A percentile compares a stretch with the other conserved stretches of the same genome.
Conservation (phyloP, 2,113 vertebrate species). For the Tyrannus savana region DNA sequence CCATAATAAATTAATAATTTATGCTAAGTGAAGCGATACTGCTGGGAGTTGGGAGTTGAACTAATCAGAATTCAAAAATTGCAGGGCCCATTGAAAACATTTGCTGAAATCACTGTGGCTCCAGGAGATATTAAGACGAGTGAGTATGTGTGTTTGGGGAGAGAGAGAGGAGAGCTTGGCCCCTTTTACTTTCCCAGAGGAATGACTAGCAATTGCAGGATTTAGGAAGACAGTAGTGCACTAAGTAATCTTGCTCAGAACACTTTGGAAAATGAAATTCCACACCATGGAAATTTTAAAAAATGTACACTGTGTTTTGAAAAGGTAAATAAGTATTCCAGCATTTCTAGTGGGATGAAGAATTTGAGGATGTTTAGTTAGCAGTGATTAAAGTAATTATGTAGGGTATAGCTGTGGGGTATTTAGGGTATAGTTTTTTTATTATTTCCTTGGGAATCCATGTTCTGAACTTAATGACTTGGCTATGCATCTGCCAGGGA, state of each 20-base stretch:
- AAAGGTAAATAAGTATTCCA: not conserved
- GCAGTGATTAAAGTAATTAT: not conserved
- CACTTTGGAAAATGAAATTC: not conserved
- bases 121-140: not conserved
- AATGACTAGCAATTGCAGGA: not conserved
- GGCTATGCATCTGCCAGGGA: not conserved
- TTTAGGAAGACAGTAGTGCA: not conserved
- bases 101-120: not conserved
- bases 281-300: not conserved
- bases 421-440: not conserved
- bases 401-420: not conserved
- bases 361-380: not conserved
- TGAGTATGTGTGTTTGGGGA: not conserved
- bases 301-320: not conserved
- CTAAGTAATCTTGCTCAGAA: not conserved
- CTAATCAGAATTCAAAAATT: constrained; percentile 44
- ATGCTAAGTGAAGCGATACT: constrained; percentile 57
- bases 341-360: not conserved
- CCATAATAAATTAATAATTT: constrained; percentile 75
- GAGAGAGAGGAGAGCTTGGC: not conserved
- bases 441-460: not conserved
- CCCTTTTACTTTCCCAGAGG: not conserved
- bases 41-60: not conserved
- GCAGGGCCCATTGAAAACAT: not conserved
- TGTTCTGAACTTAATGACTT: not conserved